A percentile compares a stretch with the other conserved stretches of the same genome.
phyloP scores from a whole-genome alignment of 2,797 vertebrate species.

The Vireo griseus region DNA sequence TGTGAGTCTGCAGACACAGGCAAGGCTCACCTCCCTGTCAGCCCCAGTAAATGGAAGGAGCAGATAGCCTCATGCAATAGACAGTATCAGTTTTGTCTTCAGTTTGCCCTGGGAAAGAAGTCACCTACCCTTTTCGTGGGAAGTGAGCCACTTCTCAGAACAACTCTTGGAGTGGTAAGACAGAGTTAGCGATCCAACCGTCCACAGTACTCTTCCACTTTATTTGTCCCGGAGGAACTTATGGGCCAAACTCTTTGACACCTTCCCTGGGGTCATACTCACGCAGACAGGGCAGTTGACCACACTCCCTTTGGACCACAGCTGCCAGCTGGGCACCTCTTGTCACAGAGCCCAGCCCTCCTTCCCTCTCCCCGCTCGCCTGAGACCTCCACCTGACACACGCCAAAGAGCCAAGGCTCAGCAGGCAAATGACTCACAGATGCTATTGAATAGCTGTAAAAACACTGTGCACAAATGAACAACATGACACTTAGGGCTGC shows the following conservation, averaged over 20 bases:
- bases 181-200: not conserved
- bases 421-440: slow-evolving; percentile 70
- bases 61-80: rapidly evolving
- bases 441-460: slow-evolving; percentile 71
- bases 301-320: not conserved
- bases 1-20: not conserved
- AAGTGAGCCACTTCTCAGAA: not conserved
- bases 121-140: not conserved
- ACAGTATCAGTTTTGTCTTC: not conserved
- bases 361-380: not conserved
- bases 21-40: rapidly evolving
- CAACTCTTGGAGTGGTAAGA: not conserved
- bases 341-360: not conserved
- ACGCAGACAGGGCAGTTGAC: not conserved
- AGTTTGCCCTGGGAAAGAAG: not conserved
- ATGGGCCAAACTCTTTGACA: not conserved
- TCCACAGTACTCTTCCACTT: not conserved
- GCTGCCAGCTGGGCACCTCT: not conserved
- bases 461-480: slow-evolving; percentile 65
- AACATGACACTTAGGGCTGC: slow-evolving; percentile 67
- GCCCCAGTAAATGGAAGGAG: not conserved
- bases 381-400: not conserved
- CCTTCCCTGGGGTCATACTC: not conserved
- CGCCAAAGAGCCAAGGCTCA: not conserved
- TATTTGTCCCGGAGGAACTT: not conserved